These are phyloP conservation scores for Plumapathes pennacea DNA, from an alignment of 92 coral and sea anemone species.

Conservation along the genomic window DNA sequence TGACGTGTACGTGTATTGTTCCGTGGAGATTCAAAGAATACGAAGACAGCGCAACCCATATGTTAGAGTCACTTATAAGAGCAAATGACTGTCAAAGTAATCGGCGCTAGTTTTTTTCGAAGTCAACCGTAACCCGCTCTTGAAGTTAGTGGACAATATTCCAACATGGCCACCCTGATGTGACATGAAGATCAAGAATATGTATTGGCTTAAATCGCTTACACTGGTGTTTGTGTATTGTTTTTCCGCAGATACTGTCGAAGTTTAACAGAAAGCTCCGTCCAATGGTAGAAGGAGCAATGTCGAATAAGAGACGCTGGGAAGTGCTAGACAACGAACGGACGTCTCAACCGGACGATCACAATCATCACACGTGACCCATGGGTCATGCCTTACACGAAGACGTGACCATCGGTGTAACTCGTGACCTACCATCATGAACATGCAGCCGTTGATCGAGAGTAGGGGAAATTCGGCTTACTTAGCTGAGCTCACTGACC, in stretches of 20 bases:
- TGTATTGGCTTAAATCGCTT: not conserved
- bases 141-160: not conserved
- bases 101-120: no score
- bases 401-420: no score
- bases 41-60: not conserved
- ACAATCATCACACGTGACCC: no score
- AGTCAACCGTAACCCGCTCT: no score
- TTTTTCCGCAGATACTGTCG: conserved; percentile 64
- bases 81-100: no score
- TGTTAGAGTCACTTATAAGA: not conserved
- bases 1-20: no score
- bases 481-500: no score
- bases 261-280: conserved; percentile 70
- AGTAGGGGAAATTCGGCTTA: no score
- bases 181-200: not conserved
- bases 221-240: not conserved
- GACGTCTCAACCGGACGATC: conserved; percentile 36
- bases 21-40: no score
- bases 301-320: conserved; percentile 90
- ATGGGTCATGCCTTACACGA: no score
- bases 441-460: no score
- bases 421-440: no score
- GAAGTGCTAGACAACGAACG: conserved; percentile 62
- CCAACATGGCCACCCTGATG: not conserved
- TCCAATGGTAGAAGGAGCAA: conserved; percentile 91